Evolutionary conservation across 2,888 invertebrate species (phyloP), one percentile per base, ranked within the genome.

Genomic region (Oxystoma pomonae): DNA sequence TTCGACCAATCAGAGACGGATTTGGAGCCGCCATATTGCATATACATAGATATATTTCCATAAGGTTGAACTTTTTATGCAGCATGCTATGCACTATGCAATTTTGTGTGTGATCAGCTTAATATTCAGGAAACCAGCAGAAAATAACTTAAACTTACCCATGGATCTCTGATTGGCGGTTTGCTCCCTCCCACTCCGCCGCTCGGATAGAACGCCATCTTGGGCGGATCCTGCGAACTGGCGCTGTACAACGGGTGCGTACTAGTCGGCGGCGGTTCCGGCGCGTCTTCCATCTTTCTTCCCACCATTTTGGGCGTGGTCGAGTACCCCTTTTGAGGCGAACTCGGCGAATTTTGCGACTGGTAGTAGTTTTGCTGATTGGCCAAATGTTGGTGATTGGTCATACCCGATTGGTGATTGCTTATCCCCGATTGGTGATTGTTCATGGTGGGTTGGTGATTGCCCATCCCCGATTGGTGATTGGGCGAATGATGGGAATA

Each of bases 201-300:
- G 1, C 83, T 80, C 12, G 87, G 84, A 80, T 90, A 87, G 76
- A 89, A 90, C 21, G 88, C 86, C 73, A 90, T 89, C 72, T 90
- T 87, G 0, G 90, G 90, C 16, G 89, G 88, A 77, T 91, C 91
- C 71, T 87, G 81, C 58, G 88, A 85, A 74, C 91, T 90, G 60
- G 92, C 90, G 65, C 90, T 86, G 78, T 85, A 89, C 52, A 90
- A 80, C 0, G 91, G 91, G 81, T 91, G 87, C 9, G 91, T 88
- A 18, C 86, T 84, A 0, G 88, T 86, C 3, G 89, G 90, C 0
- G 90, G 88, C 16, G 88, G 82, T 0, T 90, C 90, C 0, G 90
- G 90, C 2, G 75, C 75, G 19, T 75, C 74, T 16, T 76, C 76
- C 18, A 71, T 70, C 61, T 73, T 74, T 16, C 70, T 67, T 67